Base-by-base conservation (phyloP, 2,113 vertebrate species). In the Xiphias gladius region DNA sequence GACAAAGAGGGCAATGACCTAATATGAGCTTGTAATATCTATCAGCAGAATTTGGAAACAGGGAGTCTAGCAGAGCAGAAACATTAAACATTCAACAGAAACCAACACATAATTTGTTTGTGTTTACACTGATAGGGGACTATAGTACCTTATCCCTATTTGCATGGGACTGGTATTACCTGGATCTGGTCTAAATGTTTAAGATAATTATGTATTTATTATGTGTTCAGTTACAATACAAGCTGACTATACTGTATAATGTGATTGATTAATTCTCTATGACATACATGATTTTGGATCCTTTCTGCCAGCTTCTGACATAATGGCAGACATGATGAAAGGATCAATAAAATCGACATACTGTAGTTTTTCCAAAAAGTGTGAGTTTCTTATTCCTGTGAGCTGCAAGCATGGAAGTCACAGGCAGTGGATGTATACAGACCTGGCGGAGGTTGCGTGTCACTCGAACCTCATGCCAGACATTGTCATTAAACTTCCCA, bases 381-480 rank as follows among this genome's bases (percentile, higher is more conserved):
- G 24, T 58, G 55, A 67, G 4, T 73, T 46, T 73, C 9, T 24
- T 22, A 22, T 20, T 46, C 12, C 7, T 32, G 16, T 3, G 0
- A 10, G 28, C 7, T 17, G 3, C 1, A 50, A 57, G 73, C 5
- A 0, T 73, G 17, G 4, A 64, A 37, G 41, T 39, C 19, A 26
- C 7, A 62, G 63, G 14, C 2, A 58, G 48, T n/a, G 7, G 9
- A 39, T 14, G 35, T 6, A 41, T 64, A 83, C 86, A 24, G 94
- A 99, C 98, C 97, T 99, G 98, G 58, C 98, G 97, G 91, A 97
- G 97, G 95, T 98, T 99, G 92, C 98, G 96, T 12, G 97, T 97
- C 88, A 99, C 97, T 74, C 96, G 94, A 48, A 99, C 95, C 46
- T 97, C 96, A 12, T 99, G 98, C 97, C 98, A 99, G 84, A 89